Conservation (phyloP, 2,797 vertebrate genomes). For the Diceros bicornis region DNA sequence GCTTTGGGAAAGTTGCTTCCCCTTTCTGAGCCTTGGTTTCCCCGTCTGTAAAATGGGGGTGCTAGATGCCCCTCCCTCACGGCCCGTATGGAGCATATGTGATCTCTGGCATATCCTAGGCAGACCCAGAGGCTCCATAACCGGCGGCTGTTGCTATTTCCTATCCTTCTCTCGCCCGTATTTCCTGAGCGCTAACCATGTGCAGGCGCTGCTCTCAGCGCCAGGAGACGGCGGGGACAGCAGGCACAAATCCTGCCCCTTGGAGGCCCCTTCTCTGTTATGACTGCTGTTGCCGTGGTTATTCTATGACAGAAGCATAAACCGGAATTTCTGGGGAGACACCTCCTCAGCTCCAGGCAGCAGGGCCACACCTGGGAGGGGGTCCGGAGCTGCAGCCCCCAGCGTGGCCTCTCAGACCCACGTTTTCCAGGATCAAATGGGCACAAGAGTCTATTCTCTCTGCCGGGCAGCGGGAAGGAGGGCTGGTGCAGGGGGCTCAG, state of each 20-base stretch:
- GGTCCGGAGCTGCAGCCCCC: neutral
- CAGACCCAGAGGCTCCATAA: fast-evolving
- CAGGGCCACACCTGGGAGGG: neutral
- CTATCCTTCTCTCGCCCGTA: fast-evolving
- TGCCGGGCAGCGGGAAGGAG: neutral
- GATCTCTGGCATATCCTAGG: fast-evolving
- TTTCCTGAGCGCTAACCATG: neutral
- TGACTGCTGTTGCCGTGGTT: neutral
- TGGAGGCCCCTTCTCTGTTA: neutral
- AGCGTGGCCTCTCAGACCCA: neutral
- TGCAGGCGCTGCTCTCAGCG: neutral
- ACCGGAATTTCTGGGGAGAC: neutral
- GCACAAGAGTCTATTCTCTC: neutral
- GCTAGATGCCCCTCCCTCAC: fast-evolving
- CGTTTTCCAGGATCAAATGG: neutral
- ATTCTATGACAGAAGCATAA: neutral
- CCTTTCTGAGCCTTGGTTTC: neutral
- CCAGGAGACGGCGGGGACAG: fast-evolving
- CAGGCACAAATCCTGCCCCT: neutral
- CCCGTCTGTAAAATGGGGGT: neutral
- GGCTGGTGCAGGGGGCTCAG: neutral
- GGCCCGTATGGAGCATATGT: fast-evolving
- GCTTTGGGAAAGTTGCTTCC: neutral
- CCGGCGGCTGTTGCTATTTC: fast-evolving
- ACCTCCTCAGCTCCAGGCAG: neutral